Conservation (phyloP, 2,113 vertebrate genomes). For the Rutilus rutilus region DNA sequence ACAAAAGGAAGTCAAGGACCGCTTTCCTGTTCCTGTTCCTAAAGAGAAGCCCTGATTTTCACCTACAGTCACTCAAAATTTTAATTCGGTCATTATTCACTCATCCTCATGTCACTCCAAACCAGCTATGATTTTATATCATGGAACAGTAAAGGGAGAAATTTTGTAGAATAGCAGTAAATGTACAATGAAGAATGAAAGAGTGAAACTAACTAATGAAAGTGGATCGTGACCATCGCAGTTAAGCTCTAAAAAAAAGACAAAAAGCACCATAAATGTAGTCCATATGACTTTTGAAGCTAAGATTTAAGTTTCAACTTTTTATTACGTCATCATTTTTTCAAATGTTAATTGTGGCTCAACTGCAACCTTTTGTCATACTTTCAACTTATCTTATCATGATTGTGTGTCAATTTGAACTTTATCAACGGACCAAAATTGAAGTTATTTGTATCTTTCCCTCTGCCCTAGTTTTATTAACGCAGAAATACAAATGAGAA, state of each 20-base stretch:
- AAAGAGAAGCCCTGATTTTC: background rate
- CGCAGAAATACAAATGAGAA: background rate
- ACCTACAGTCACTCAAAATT: background rate
- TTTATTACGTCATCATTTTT: no score
- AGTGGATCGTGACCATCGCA: background rate
- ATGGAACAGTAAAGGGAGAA: background rate
- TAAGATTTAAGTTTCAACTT: no score
- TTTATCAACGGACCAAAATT: background rate
- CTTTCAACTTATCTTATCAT: no score
- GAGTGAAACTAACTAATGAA: no score
- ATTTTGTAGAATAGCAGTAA: background rate
- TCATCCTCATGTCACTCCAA: background rate
- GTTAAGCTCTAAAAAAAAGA: background rate
- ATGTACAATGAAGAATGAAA: background rate
- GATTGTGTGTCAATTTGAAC: no score
- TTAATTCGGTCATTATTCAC: background rate
- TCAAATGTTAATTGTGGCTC: no score
- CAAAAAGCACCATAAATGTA: background rate
- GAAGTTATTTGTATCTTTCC: background rate
- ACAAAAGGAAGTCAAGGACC: background rate
- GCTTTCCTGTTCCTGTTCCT: background rate
- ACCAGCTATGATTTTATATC: background rate
- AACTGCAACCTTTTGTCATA: no score
- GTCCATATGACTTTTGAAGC: background rate
- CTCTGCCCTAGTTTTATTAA: background rate